These are phyloP conservation scores for Gobius niger DNA, from an alignment of 2,113 vertebrate genomes.

Conservation along the genomic window DNA sequence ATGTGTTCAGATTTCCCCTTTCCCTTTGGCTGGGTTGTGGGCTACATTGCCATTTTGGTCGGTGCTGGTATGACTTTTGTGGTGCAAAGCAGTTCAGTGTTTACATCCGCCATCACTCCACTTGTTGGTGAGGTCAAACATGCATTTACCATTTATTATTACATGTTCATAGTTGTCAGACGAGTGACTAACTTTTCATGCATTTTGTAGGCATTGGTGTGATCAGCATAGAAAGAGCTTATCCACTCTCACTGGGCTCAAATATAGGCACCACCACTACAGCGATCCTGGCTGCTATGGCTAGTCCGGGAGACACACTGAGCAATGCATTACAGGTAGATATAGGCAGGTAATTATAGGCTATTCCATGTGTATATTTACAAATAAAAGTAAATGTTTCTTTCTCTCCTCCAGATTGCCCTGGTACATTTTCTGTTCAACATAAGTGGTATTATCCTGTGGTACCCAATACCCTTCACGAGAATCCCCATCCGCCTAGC, in stretches of 20 bases:
- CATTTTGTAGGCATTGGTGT: constrained; percentile 82
- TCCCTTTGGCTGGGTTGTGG: constrained; percentile 90
- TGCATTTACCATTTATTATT: constrained; percentile 5
- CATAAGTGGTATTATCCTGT: constrained; percentile 89
- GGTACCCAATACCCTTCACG: constrained; percentile 88
- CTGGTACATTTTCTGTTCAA: constrained; percentile 98
- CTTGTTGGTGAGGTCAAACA: constrained; percentile 85
- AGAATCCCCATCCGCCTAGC: constrained; percentile 87
- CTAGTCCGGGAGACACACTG: constrained; percentile 86
- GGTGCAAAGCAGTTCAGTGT: constrained; percentile 97
- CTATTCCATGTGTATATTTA: neutral
- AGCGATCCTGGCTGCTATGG: constrained; percentile 88
- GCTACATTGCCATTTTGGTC: constrained; percentile 90
- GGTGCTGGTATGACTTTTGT: constrained; percentile 95
- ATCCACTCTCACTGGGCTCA: constrained; percentile 88
- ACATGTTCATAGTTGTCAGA: neutral
- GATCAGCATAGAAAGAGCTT: constrained; percentile 89
- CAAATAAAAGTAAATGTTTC: neutral
- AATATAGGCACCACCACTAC: constrained; percentile 96
- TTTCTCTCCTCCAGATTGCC: constrained; percentile 80
- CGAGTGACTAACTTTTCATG: neutral
- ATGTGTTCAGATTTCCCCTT: constrained; percentile 87
- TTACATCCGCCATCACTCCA: constrained; percentile 93
- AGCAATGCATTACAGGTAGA: constrained; percentile 87
- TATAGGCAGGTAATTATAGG: neutral